Conservation (phyloP, 2,888 invertebrate species). For the Agrochola circellaris region DNA sequence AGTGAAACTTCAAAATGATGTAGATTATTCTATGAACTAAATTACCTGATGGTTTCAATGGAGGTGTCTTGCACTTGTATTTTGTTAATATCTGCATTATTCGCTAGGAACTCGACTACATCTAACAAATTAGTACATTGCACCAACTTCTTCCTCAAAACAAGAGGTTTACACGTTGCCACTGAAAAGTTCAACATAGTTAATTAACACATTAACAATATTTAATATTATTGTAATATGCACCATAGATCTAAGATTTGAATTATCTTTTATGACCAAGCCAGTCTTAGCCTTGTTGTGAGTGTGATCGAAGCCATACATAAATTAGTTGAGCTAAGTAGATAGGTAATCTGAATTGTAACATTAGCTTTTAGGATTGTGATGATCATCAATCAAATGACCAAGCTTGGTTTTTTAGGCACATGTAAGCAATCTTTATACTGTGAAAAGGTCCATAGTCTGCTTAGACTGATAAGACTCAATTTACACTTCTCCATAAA, state of each 20-base stretch:
- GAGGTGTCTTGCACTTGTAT: conserved; percentile 73
- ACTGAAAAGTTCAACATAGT: conserved; percentile 77
- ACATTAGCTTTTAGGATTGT: neutral
- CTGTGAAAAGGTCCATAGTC: neutral
- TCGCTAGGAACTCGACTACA: conserved; percentile 82
- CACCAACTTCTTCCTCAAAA: conserved; percentile 80
- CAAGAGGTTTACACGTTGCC: conserved; percentile 84
- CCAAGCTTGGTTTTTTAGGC: neutral
- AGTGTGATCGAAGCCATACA: neutral
- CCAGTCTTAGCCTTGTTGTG: neutral
- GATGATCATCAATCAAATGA: neutral
- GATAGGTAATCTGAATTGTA: neutral
- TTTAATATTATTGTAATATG: neutral
- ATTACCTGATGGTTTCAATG: conserved; percentile 75
- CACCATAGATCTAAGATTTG: neutral
- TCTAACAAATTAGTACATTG: conserved; percentile 85
- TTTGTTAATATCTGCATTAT: conserved; percentile 80
- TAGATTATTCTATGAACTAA: neutral
- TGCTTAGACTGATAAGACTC: neutral
- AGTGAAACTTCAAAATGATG: neutral
- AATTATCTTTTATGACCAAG: neutral
- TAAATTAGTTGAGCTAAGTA: neutral
- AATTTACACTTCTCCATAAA: neutral
- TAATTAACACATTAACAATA: neutral
- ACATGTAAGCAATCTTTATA: neutral